Conservation (phyloP, 2,888 invertebrate genomes). For the Frankliniella intonsa region DNA sequence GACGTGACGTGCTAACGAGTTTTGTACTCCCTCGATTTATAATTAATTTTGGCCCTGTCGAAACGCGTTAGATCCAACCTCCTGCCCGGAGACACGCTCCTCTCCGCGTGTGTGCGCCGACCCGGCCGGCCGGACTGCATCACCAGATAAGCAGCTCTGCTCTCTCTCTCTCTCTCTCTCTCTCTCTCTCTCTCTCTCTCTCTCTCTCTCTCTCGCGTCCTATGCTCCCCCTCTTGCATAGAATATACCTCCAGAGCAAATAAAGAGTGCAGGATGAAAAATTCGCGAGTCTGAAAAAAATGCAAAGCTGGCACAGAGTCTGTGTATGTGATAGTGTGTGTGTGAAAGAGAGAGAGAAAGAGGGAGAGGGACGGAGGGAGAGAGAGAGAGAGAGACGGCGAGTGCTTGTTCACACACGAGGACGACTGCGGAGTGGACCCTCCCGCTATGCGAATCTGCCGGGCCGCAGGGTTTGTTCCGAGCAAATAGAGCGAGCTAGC, state of each 20-base stretch:
- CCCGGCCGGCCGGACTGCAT: neutral
- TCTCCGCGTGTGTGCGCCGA: too few relatives aligned
- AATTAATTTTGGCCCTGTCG: neutral
- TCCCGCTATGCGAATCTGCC: neutral
- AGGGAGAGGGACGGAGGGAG: neutral
- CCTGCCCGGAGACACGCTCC: neutral
- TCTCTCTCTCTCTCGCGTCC: neutral
- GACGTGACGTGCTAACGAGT: neutral
- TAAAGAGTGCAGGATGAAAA: neutral
- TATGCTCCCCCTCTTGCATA: neutral
- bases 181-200: constrained; percentile 12
- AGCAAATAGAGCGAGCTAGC: neutral
- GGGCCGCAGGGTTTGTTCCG: neutral
- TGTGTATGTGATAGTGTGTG: neutral
- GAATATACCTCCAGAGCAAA: neutral
- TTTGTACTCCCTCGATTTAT: neutral
- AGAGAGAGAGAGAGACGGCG: constrained; percentile 1
- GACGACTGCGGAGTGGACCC: neutral
- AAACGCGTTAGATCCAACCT: neutral
- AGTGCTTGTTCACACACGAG: neutral
- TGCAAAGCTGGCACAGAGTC: neutral
- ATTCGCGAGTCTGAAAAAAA: neutral
- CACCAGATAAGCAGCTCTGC: neutral
- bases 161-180: constrained; percentile 22
- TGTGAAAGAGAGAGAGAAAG: neutral